Conservation (phyloP, 2,888 invertebrate species). For the Schizotus pectinicornis region DNA sequence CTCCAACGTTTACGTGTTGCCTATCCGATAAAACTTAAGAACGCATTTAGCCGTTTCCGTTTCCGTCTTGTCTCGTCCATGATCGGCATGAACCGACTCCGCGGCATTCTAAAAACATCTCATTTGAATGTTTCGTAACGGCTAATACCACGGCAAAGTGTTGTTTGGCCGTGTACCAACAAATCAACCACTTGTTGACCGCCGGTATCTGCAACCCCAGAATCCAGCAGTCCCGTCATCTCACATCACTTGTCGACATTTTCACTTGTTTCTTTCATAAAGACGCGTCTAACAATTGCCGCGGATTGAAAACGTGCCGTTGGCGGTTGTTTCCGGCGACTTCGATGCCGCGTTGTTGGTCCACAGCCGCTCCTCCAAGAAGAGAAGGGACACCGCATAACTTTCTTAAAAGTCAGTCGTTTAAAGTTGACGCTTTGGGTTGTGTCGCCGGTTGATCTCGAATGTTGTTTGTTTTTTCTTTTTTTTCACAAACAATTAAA, state of each 20-base stretch:
- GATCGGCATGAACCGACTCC: conserved; percentile 14
- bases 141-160: conserved; percentile 28
- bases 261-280: too few relatives aligned
- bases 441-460: too few relatives aligned
- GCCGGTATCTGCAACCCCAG: not conserved
- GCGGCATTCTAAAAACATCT: conserved; percentile 30
- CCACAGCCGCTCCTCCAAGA: conserved; percentile 15
- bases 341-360: conserved; percentile 17
- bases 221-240: not conserved
- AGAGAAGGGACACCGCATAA: conserved; percentile 16
- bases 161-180: conserved; percentile 32
- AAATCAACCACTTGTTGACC: conserved; percentile 6
- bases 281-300: too few relatives aligned
- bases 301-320: conserved; percentile 7
- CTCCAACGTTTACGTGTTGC: conserved; percentile 16
- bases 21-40: conserved; percentile 3
- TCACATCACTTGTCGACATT: too few relatives aligned
- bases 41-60: conserved; percentile 7
- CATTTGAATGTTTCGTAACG: conserved; percentile 35
- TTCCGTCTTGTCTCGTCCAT: conserved; percentile 8
- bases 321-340: conserved; percentile 2
- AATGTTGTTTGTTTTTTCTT: not conserved
- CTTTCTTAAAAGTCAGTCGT: conserved; percentile 23
- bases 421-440: too few relatives aligned
- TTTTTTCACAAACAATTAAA: too few relatives aligned